Evolutionary conservation across 2,113 vertebrate genomes (phyloP).

Genomic region (Cranoglanis bouderius): DNA sequence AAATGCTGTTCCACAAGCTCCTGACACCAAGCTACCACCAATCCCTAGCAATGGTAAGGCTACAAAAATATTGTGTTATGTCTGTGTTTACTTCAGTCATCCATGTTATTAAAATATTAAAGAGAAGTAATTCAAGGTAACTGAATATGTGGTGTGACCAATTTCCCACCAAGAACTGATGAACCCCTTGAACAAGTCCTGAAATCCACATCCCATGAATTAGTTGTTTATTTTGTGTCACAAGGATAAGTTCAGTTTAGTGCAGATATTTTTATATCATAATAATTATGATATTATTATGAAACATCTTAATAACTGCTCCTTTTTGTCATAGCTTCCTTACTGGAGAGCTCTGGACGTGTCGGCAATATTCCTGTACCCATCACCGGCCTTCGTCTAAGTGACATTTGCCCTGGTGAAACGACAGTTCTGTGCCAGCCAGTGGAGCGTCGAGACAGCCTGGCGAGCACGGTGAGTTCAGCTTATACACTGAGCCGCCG

Average conservation of each 20-base stretch:
- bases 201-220: background rate
- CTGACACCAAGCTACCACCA: slow-evolving; percentile 82
- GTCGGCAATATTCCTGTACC: slow-evolving; percentile 71
- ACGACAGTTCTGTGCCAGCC: slow-evolving; percentile 79
- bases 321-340: slow-evolving; percentile 56
- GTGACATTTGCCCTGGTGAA: slow-evolving; percentile 77
- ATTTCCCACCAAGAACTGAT: background rate
- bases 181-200: background rate
- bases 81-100: background rate
- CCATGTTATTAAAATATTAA: background rate
- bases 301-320: background rate
- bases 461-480: slow-evolving; percentile 85
- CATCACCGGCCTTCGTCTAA: slow-evolving; percentile 71
- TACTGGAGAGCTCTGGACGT: slow-evolving; percentile 69
- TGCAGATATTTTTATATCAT: background rate
- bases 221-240: background rate
- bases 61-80: background rate
- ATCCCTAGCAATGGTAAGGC: slow-evolving; percentile 79
- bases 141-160: background rate
- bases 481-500: slow-evolving; percentile 86
- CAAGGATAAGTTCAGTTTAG: background rate
- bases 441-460: slow-evolving; percentile 83
- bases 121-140: background rate
- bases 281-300: background rate
- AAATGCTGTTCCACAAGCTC: slow-evolving; percentile 73